phyloP scores from a whole-genome alignment of 1,140 invertebrate species.

The Dendroctonus ponderosae region DNA sequence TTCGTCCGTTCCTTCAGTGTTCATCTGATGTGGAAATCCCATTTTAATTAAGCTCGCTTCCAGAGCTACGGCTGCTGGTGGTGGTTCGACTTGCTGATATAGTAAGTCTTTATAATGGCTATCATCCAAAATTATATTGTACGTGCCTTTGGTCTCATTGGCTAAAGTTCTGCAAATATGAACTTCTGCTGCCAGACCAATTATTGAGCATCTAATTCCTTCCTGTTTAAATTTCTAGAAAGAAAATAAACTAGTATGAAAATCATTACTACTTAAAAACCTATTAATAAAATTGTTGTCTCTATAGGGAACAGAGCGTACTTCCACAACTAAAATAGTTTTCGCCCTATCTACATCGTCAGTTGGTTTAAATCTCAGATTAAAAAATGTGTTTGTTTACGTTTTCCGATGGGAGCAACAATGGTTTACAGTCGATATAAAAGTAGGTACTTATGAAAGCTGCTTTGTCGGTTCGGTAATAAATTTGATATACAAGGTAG shows the following conservation, averaged over 20 bases:
- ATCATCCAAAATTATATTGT: slow-evolving; percentile 89
- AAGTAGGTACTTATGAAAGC: too few relatives aligned
- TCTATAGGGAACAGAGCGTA: too few relatives aligned
- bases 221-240: slow-evolving; percentile 65
- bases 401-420: too few relatives aligned
- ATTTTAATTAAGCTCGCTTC: slow-evolving; percentile 87
- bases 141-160: slow-evolving; percentile 79
- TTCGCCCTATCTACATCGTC: neutral
- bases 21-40: slow-evolving; percentile 81
- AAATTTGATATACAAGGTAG: too few relatives aligned
- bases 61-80: slow-evolving; percentile 74
- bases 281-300: too few relatives aligned
- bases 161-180: slow-evolving; percentile 83
- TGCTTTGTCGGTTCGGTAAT: too few relatives aligned
- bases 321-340: too few relatives aligned
- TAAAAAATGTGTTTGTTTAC: too few relatives aligned
- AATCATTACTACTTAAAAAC: too few relatives aligned
- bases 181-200: slow-evolving; percentile 94
- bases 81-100: slow-evolving; percentile 80
- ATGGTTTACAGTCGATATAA: too few relatives aligned
- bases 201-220: slow-evolving; percentile 86
- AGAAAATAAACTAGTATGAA: neutral
- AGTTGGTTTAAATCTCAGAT: too few relatives aligned
- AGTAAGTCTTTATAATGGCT: slow-evolving; percentile 82
- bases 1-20: slow-evolving; percentile 62